Evolutionary conservation across 35 echinoderm and acorn worm genomes (phyloP), one percentile per base, ranked within the genome.

Genomic region (Holothuria glaberrima): DNA sequence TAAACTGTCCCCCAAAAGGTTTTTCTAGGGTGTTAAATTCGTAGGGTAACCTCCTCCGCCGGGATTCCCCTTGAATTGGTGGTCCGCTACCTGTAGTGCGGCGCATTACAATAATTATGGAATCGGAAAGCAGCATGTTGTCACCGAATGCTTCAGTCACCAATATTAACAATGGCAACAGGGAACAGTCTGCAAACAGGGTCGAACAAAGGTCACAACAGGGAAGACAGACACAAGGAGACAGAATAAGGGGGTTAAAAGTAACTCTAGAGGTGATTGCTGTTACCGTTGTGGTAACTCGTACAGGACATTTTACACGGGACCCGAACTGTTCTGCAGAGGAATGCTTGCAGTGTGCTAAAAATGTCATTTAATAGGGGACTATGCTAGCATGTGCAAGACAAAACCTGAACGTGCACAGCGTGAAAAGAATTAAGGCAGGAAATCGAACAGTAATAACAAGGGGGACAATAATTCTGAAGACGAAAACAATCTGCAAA

Each of bases 241-340:
- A 22, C 14, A 48, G 18, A 80, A 46, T 29, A 80, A 22, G 27
- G 6, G 10, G 21, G 27, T 25, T 38, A 80, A 44, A 80, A 44
- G 16, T 41, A 50, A 29, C 32, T 22, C 38, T 21, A 75, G 29
- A 75, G 26, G 17, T 19, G 20, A 31, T 41, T 18, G 17, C 29
- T 75, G 25, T 75, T 28, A 24, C 30, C 76, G n/a, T n/a, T 80
- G 76, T 80, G 76, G 76, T 30, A 80, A 29, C n/a, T n/a, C n/a
- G n/a, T n/a, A 44, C 33, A 41, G 76, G 76, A n/a, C 76, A 80
- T 80, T 48, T n/a, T 48, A 19, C 76, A 26, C 33, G 36, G 22
- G 46, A 82, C 17, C 10, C 21, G 1, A 58, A 56, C 16, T 82
- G 78, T 48, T n/a, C 78, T 25, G 78, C 50, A 26, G 22, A 57